Percentiles rank a stretch among this genome's conserved stretches.
Conservation (phyloP, 2,797 vertebrate species). For the Chaetophractus vellerosus region DNA sequence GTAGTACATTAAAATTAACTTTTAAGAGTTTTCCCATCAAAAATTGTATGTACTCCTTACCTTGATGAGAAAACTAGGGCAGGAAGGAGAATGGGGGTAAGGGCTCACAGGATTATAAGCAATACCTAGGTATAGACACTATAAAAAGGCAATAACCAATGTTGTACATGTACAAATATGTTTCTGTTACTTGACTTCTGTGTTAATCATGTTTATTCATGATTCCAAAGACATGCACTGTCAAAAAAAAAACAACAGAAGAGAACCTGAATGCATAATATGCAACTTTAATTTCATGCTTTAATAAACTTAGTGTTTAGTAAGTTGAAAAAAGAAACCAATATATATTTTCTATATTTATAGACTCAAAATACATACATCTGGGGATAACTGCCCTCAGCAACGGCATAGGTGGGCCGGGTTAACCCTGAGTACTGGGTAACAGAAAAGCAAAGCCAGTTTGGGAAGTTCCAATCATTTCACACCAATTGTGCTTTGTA, state of each 20-base stretch:
- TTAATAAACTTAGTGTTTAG: conserved; percentile 87
- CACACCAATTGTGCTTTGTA: conserved; percentile 87
- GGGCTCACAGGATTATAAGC: conserved; percentile 76
- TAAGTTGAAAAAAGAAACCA: conserved; percentile 89
- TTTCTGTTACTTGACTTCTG: conserved; percentile 77
- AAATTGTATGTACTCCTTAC: conserved; percentile 88
- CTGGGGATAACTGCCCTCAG: conserved; percentile 87
- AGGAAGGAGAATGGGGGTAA: conserved; percentile 82
- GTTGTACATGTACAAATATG: conserved; percentile 88
- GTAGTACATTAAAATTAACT: conserved; percentile 91
- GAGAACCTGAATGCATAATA: conserved; percentile 90
- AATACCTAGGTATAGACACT: conserved; percentile 89
- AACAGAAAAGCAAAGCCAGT: conserved; percentile 90
- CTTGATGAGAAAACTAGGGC: conserved; percentile 76
- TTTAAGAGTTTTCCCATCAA: conserved; percentile 89
- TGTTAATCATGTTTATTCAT: conserved; percentile 87
- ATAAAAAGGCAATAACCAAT: conserved; percentile 90
- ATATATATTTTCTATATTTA: conserved; percentile 90
- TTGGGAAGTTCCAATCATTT: conserved; percentile 90
- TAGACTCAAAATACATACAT: conserved; percentile 91
- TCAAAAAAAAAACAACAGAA: conserved; percentile 89
- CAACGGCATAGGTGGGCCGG: conserved; percentile 89
- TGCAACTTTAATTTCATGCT: conserved; percentile 90
- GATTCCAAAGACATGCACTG: conserved; percentile 91
- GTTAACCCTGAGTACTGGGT: conserved; percentile 93